Evolutionary conservation across 53 echinoderm and acorn worm species (phyloP).

Genomic region (Henricia sp.): DNA sequence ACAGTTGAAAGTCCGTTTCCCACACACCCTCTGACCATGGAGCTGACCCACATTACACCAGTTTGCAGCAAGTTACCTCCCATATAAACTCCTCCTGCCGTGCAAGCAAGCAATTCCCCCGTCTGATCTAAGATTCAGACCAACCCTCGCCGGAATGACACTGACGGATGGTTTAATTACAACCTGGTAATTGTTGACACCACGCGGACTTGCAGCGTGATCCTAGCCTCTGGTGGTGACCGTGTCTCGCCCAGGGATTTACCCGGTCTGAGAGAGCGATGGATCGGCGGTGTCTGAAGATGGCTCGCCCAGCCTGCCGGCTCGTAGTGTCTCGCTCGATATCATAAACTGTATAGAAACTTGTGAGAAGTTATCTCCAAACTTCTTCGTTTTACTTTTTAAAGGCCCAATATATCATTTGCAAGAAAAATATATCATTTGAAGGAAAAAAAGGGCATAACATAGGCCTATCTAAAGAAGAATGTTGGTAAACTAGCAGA

Average conservation of each 20-base stretch:
- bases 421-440: too few relatives aligned
- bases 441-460: too few relatives aligned
- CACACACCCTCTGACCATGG: too few relatives aligned
- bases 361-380: too few relatives aligned
- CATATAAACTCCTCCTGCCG: not conserved
- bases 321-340: not conserved
- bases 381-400: too few relatives aligned
- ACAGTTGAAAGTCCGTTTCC: too few relatives aligned
- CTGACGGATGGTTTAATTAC: slow-evolving; percentile 63
- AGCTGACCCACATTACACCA: not conserved
- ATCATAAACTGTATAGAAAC: too few relatives aligned
- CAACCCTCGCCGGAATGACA: slow-evolving; percentile 13
- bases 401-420: too few relatives aligned
- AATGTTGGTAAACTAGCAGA: too few relatives aligned
- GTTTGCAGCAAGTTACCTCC: slow-evolving; percentile 7
- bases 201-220: slow-evolving; percentile 31
- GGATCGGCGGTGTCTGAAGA: not conserved
- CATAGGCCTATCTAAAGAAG: too few relatives aligned
- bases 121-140: slow-evolving; percentile 53
- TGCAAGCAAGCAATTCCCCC: slow-evolving; percentile 29
- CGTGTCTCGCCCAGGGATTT: slow-evolving; percentile 48
- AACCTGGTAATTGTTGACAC: slow-evolving; percentile 60
- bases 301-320: not conserved
- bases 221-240: slow-evolving; percentile 19
- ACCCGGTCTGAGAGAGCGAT: not conserved